Base-by-base conservation (phyloP, 2,888 invertebrate genomes). In the Dryobotodes eremita region DNA sequence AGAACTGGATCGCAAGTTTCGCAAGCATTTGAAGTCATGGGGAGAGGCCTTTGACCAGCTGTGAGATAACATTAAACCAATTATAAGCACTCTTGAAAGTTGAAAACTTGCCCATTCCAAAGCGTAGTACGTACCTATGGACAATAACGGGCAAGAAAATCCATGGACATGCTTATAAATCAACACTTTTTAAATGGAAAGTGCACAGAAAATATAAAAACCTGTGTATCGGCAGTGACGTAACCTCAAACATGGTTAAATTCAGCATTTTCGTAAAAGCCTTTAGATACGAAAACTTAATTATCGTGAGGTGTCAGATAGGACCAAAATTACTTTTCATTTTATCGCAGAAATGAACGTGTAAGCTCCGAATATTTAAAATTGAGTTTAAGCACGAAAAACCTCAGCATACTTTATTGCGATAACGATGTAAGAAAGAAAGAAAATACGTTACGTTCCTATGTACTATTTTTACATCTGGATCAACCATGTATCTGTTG, bases 231-330 rank as follows among this genome's bases (percentile, higher is more conserved):
- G 13, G 46, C n/a, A 20, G 10, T 31, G n/a, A 57, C 31, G 5
- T 48, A 13, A 23, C 26, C n/a, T n/a, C 20, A 50, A 26, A 46
- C 20, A 26, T 53, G 36, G 8, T 80, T 36, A 42, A 80, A 48
- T 62, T 62, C 53, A 11, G 1, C 4, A 48, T 55, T 72, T 55
- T 48, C 73, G 62, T 62, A 26, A 48, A 55, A 6, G 23, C 72
- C 20, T 26, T 17, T 2, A 48, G 46, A 55, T 62, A 64, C 11
- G 26, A 5, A 26, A 80, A 36, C 48, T 71, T 81, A 78, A 81
- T 81, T 72, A 81, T 48, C 23, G 17, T n/a, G 61, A 48, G 36
- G 55, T 81, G 46, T 42, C 73, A 26, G 71, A 77, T 23, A 42
- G 23, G 48, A n/a, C 7, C 17, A 48, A 48, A 36, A 62, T 73